phyloP scores from a whole-genome alignment of 2,888 invertebrate species.

The Thereva nobilitata region DNA sequence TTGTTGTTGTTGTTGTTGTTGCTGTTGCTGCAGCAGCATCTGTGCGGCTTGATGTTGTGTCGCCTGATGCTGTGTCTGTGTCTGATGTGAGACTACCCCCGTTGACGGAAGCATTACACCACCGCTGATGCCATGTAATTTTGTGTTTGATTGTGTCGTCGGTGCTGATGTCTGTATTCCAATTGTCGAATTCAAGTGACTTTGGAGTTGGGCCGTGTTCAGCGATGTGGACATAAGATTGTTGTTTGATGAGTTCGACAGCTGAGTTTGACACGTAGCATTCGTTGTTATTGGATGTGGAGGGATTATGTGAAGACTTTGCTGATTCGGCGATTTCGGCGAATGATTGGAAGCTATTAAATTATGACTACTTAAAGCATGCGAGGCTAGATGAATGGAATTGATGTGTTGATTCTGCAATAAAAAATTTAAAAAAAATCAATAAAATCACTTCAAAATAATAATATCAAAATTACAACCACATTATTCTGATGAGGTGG shows the following conservation, averaged over 20 bases:
- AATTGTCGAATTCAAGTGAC: constrained; percentile 47
- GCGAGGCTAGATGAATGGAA: constrained; percentile 56
- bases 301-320: constrained; percentile 45
- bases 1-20: constrained; percentile 13
- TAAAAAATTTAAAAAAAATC: constrained; percentile 33
- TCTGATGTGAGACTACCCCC: constrained; percentile 35
- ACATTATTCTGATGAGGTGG: constrained; percentile 56
- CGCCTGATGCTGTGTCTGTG: constrained; percentile 48
- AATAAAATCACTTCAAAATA: background rate
- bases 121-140: constrained; percentile 36
- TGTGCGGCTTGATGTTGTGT: constrained; percentile 45
- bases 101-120: constrained; percentile 42
- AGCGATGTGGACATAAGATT: constrained; percentile 58
- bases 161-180: constrained; percentile 40
- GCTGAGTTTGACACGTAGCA: constrained; percentile 46
- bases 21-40: constrained; percentile 43
- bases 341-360: constrained; percentile 57
- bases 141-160: constrained; percentile 40
- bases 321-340: constrained; percentile 59
- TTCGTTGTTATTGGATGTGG: constrained; percentile 41
- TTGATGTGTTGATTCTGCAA: constrained; percentile 52
- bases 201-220: constrained; percentile 51
- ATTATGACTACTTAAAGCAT: constrained; percentile 59
- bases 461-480: constrained; percentile 40
- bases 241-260: constrained; percentile 51